These are phyloP conservation scores for Drosophila setifemur DNA, from an alignment of 1,140 invertebrate genomes.

Conservation along the genomic window DNA sequence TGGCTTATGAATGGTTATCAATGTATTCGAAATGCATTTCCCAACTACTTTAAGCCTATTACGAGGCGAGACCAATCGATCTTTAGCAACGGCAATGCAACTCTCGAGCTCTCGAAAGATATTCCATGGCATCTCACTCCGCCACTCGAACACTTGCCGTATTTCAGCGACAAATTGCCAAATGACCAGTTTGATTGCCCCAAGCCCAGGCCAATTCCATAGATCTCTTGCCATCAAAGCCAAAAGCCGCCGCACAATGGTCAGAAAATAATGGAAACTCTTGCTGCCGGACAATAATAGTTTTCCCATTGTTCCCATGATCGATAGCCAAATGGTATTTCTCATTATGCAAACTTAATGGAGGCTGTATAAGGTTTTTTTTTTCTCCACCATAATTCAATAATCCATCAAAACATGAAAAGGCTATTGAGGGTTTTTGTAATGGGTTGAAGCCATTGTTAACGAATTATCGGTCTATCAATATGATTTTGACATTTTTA, in stretches of 20 bases:
- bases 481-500: constrained; percentile 19
- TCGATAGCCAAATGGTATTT: constrained; percentile 17
- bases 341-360: constrained; percentile 12
- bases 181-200: constrained; percentile 49
- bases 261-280: constrained; percentile 25
- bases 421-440: background rate
- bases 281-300: constrained; percentile 15
- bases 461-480: background rate
- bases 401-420: constrained; percentile 37
- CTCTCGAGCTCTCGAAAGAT: constrained; percentile 41
- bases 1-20: constrained; percentile 41
- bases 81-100: constrained; percentile 45
- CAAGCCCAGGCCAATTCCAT: constrained; percentile 23
- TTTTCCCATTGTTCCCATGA: constrained; percentile 36
- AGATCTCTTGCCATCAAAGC: constrained; percentile 34
- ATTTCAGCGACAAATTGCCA: constrained; percentile 74
- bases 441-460: background rate
- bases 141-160: constrained; percentile 38
- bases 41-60: constrained; percentile 64
- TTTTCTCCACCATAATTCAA: constrained; percentile 5
- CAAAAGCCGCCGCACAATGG: constrained; percentile 11
- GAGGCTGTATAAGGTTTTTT: constrained; percentile 5
- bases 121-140: constrained; percentile 40
- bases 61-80: constrained; percentile 44
- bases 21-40: constrained; percentile 45